Conservation (phyloP, 2,888 invertebrate genomes). For the Polylopha cassiicola region DNA sequence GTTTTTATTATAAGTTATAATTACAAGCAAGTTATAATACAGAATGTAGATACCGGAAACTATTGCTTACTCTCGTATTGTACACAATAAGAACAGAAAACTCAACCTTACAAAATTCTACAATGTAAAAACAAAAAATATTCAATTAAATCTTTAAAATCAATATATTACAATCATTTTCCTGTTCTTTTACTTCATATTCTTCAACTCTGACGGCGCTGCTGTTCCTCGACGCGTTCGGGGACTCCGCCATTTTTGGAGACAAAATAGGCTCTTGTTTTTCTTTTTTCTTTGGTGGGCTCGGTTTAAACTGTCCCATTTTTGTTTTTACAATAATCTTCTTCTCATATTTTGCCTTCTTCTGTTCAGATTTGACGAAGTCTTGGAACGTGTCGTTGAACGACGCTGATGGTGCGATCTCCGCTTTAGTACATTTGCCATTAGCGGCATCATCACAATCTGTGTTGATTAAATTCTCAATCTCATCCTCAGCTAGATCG, state of each 20-base stretch:
- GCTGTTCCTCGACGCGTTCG: slow-evolving; percentile 4
- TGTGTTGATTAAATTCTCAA: background rate
- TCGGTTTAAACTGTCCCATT: slow-evolving; percentile 48
- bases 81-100: too few species aligned
- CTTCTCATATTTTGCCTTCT: slow-evolving; percentile 3
- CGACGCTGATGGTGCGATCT: background rate
- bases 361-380: slow-evolving; percentile 6
- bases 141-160: slow-evolving; percentile 52
- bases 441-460: too few species aligned
- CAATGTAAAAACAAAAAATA: too few species aligned
- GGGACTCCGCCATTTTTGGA: background rate
- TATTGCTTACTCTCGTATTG: too few species aligned
- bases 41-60: too few species aligned
- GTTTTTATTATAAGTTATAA: too few species aligned
- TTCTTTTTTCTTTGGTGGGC: slow-evolving; percentile 23
- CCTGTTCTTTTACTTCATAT: slow-evolving; percentile 59
- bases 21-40: too few species aligned
- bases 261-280: background rate
- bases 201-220: slow-evolving; percentile 32
- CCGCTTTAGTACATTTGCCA: background rate
- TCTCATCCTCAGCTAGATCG: background rate
- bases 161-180: slow-evolving; percentile 63
- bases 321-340: slow-evolving; percentile 44
- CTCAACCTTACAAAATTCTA: too few species aligned
- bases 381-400: slow-evolving; percentile 14